phyloP scores from a whole-genome alignment of 2,797 vertebrate species.

The Lithobates pipiens region DNA sequence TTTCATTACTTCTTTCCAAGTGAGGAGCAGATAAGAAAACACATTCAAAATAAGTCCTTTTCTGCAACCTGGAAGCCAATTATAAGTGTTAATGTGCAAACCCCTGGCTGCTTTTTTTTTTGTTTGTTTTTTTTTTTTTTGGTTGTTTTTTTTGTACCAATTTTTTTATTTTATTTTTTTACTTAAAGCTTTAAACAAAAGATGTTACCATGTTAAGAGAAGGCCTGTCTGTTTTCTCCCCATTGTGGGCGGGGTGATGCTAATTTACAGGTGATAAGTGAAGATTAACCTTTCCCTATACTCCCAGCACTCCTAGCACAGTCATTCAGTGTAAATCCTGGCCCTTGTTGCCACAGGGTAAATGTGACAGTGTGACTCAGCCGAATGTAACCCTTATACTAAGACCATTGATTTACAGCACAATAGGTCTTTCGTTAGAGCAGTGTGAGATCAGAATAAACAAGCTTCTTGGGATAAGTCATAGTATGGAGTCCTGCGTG shows the following conservation, averaged over 20 bases:
- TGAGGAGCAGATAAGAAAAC: too few species aligned
- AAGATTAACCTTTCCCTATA: slow-evolving; percentile 48
- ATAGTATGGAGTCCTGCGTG: background rate
- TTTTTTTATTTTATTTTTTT: background rate
- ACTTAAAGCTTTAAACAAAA: background rate
- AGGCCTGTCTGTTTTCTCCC: background rate
- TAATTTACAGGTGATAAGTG: slow-evolving; percentile 46
- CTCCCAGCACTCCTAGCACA: slow-evolving; percentile 24
- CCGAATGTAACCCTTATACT: slow-evolving; percentile 39
- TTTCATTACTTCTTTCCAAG: too few species aligned
- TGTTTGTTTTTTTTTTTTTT: too few species aligned
- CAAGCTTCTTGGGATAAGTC: too few species aligned
- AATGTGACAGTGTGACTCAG: slow-evolving; percentile 41
- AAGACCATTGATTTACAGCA: slow-evolving; percentile 32
- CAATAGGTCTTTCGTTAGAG: slow-evolving; percentile 43
- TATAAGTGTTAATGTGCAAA: too few species aligned
- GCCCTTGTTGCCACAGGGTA: slow-evolving; percentile 31
- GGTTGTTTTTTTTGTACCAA: background rate
- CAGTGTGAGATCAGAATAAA: slow-evolving; percentile 38
- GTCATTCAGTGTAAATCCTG: slow-evolving; percentile 35
- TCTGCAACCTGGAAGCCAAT: too few species aligned
- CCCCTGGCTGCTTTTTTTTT: too few species aligned
- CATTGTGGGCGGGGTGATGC: slow-evolving; percentile 11
- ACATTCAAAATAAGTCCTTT: too few species aligned
- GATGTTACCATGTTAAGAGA: background rate